Evolutionary conservation across 2,888 invertebrate genomes (phyloP), one percentile per base, ranked within the genome.

Genomic region (Girardia tigrina): DNA sequence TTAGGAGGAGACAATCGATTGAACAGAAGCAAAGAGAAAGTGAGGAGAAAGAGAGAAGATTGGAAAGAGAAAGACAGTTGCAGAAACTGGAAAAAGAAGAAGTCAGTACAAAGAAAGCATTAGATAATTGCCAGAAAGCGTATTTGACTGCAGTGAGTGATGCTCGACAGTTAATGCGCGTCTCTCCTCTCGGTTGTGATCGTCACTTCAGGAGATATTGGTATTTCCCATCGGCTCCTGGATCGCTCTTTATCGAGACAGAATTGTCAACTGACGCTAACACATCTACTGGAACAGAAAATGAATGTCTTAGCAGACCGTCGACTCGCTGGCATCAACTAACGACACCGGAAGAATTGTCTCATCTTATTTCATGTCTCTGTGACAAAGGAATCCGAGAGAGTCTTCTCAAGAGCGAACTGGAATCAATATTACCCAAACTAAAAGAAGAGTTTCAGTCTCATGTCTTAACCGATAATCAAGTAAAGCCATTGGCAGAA

Each of bases 141-240:
- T 82, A 0, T 83, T 83, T 12, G 84, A 83, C 8, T 77, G 83
- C 70, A 80, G 79, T 80, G 79, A 85, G 6, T 83, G 84, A 75
- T 83, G 83, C 80, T 83, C 82, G 82, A 76, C 75, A 77, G 26
- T 27, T 71, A n/a, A 71, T 71, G 28, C 6, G 71, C 16, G 14
- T 72, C 6, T 20, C 14, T 14, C 84, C 85, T 0, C 80, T 85
- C 20, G 85, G 85, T 1, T 80, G 80, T 8, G 85, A 85, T 77
- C 79, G 85, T 23, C 79, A 83, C 78, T 84, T 85, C 79, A 81
- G 80, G 75, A 80, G 85, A 14, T 85, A 85, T 80, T 85, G 85
- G 85, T 79, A 82, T 23, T 83, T 84, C 79, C 80, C 80, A 29
- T 79, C 79, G 72, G 79, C 81, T 1, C 81, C 82, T 0, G 83